Percentiles rank a stretch among this genome's conserved stretches.
Conservation (phyloP, 1,140 invertebrate genomes). For the Eupristina koningsbergeri region DNA sequence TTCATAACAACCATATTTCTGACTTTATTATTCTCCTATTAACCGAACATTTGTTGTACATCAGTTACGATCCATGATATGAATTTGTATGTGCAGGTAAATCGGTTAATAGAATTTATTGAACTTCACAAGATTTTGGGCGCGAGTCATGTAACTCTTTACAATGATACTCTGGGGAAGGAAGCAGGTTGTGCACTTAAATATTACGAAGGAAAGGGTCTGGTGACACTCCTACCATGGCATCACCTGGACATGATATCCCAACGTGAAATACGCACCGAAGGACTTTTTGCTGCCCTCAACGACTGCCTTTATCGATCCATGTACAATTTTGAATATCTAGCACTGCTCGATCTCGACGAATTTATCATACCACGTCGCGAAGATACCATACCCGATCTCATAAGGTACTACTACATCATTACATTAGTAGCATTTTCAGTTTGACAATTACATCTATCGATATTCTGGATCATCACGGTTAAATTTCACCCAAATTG, state of each 20-base stretch:
- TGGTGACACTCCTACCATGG: constrained; percentile 90
- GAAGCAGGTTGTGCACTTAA: constrained; percentile 85
- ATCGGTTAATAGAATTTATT: constrained; percentile 92
- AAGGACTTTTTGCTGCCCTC: constrained; percentile 91
- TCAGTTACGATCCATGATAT: not conserved
- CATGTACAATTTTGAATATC: constrained; percentile 86
- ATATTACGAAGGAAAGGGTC: constrained; percentile 78
- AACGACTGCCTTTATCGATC: constrained; percentile 95
- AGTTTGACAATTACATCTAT: no score
- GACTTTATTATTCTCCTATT: not conserved
- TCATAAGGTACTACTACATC: constrained; percentile 74
- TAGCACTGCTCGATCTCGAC: constrained; percentile 91
- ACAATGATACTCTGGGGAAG: constrained; percentile 89
- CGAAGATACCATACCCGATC: constrained; percentile 79
- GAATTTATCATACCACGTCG: constrained; percentile 90
- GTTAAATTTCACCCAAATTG: no score
- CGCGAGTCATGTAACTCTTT: constrained; percentile 91
- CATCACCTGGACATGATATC: constrained; percentile 87
- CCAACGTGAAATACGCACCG: constrained; percentile 92
- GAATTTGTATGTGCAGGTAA: constrained; percentile 69
- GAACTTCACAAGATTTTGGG: constrained; percentile 91
- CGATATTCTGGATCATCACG: no score
- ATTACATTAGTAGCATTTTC: not conserved
- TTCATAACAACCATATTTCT: not conserved
- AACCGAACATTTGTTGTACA: not conserved